Evolutionary conservation across 2,888 invertebrate genomes (phyloP).

Genomic region (Agrochola lychnidis): DNA sequence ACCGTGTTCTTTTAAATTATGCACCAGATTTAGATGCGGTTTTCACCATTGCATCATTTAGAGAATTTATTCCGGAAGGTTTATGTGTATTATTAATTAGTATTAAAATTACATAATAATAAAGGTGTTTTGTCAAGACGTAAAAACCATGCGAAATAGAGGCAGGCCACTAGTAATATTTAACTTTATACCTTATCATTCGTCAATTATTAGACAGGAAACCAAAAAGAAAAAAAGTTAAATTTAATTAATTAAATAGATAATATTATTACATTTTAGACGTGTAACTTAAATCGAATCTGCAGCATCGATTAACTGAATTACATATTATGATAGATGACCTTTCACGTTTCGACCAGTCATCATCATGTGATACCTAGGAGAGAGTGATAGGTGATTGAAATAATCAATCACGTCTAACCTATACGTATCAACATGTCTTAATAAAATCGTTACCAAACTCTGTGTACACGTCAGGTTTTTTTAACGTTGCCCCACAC

Average conservation of each 20-base stretch:
- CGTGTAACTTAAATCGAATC: slow-evolving; percentile 31
- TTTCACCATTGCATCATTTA: too few relatives aligned
- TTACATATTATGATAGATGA: slow-evolving; percentile 54
- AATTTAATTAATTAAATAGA: slow-evolving; percentile 40
- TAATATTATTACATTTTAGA: slow-evolving; percentile 43
- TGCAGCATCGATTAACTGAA: slow-evolving; percentile 38
- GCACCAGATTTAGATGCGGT: too few relatives aligned
- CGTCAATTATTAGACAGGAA: slow-evolving; percentile 5
- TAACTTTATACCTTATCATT: not conserved
- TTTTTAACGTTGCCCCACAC: not conserved
- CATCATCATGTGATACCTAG: slow-evolving; percentile 33
- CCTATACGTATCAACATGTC: slow-evolving; percentile 40
- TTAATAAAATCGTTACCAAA: slow-evolving; percentile 48
- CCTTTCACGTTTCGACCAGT: slow-evolving; percentile 51
- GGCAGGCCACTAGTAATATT: not conserved
- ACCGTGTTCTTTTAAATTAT: too few relatives aligned
- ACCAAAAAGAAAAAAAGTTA: not conserved
- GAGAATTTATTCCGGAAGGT: too few relatives aligned
- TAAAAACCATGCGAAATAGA: too few relatives aligned
- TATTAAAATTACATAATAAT: too few relatives aligned
- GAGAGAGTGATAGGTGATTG: slow-evolving; percentile 48
- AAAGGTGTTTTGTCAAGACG: not conserved
- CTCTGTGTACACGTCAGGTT: slow-evolving; percentile 9
- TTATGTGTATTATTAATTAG: too few relatives aligned
- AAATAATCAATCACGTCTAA: slow-evolving; percentile 41